Evolutionary conservation across 1,140 invertebrate genomes (phyloP).

Genomic region (Notospermus geniculatus): DNA sequence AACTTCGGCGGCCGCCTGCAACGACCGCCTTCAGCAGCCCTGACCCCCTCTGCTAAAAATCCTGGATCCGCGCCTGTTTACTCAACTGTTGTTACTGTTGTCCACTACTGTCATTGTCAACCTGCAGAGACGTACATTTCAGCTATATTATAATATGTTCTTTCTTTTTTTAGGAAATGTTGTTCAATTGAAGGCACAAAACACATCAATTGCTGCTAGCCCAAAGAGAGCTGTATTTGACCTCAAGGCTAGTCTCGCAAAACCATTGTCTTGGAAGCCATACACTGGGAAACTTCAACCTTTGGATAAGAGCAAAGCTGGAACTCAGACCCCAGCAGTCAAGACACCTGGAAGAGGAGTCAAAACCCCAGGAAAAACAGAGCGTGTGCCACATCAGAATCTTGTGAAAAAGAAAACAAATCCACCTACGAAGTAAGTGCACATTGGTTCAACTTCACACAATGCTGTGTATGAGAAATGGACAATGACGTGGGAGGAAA

Average conservation of each 20-base stretch:
- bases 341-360: no score
- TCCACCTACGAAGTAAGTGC: background rate
- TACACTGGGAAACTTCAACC: conserved; percentile 47
- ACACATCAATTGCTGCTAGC: conserved; percentile 12
- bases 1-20: no score
- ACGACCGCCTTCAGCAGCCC: no score
- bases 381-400: background rate
- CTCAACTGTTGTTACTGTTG: no score
- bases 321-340: background rate
- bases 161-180: no score
- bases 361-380: no score
- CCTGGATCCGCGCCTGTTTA: no score
- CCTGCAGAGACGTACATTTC: no score
- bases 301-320: conserved; percentile 23
- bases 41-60: no score
- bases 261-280: conserved; percentile 45
- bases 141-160: background rate
- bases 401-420: conserved; percentile 5
- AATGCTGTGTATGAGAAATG: background rate
- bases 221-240: conserved; percentile 40
- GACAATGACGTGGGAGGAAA: no score
- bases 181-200: conserved; percentile 5
- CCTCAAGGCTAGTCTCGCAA: conserved; percentile 44
- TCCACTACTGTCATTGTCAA: no score
- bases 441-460: background rate